phyloP scores from a whole-genome alignment of 2,888 invertebrate species.

The Aspidiotus rigidus region DNA sequence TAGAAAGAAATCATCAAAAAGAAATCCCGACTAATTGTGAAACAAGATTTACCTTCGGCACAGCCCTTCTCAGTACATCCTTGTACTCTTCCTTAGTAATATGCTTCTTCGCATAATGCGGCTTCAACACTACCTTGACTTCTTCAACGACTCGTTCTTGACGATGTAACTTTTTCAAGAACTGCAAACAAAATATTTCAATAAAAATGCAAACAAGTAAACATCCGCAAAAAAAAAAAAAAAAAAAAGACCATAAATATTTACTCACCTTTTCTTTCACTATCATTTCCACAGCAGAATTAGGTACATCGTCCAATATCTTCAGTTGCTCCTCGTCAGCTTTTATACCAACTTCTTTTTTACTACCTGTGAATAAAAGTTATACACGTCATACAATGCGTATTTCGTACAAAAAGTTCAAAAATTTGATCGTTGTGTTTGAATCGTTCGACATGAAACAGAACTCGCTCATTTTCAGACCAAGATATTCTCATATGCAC shows the following conservation, averaged over 20 bases:
- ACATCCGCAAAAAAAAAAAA: not conserved
- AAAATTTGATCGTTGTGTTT: too few species aligned
- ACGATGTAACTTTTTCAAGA: constrained; percentile 87
- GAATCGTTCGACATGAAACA: too few species aligned
- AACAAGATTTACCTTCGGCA: constrained; percentile 71
- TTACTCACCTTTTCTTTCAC: constrained; percentile 77
- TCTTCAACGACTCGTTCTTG: constrained; percentile 97
- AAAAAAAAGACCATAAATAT: too few species aligned
- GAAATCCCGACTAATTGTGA: not conserved
- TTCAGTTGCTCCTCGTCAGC: constrained; percentile 72
- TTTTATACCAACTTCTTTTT: constrained; percentile 46
- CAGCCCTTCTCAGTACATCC: constrained; percentile 88
- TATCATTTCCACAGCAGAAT: constrained; percentile 87
- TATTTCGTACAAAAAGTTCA: too few species aligned
- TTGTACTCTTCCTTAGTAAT: constrained; percentile 95
- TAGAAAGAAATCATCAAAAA: not conserved
- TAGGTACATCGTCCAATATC: constrained; percentile 79
- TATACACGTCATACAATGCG: too few species aligned
- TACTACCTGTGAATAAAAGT: constrained; percentile 8
- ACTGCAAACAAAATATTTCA: constrained; percentile 49
- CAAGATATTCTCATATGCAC: too few species aligned
- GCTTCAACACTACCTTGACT: constrained; percentile 90
- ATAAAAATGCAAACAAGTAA: not conserved
- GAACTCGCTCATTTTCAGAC: too few species aligned
- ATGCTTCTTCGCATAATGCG: constrained; percentile 87